phyloP scores from a whole-genome alignment of 2,888 invertebrate species.

The Drosophila tripunctata region DNA sequence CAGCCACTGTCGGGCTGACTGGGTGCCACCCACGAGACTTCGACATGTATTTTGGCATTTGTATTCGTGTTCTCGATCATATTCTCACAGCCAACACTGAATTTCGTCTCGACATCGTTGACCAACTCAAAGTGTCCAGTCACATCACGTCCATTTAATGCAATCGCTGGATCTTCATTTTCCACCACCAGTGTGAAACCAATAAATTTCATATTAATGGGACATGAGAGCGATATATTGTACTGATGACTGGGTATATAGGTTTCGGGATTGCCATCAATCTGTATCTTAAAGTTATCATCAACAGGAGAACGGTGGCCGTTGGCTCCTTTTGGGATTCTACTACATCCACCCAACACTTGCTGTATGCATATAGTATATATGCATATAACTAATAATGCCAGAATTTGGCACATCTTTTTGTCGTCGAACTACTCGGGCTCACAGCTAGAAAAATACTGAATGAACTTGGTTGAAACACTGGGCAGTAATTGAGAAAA shows the following conservation, averaged over 20 bases:
- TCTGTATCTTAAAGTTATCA: conserved; percentile 88
- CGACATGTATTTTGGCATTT: conserved; percentile 90
- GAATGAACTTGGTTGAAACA: conserved; percentile 52
- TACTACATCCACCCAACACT: conserved; percentile 82
- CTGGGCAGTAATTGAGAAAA: conserved; percentile 42
- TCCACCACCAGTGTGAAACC: conserved; percentile 93
- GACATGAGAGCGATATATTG: conserved; percentile 88
- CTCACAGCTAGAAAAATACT: conserved; percentile 50
- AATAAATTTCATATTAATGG: conserved; percentile 89
- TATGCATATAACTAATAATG: conserved; percentile 13
- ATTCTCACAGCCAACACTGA: conserved; percentile 92
- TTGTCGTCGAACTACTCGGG: conserved; percentile 11
- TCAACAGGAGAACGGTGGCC: conserved; percentile 86
- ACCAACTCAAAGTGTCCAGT: conserved; percentile 88
- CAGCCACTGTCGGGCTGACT: conserved; percentile 89
- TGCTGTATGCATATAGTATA: conserved; percentile 3
- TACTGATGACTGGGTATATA: conserved; percentile 90
- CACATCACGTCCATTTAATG: conserved; percentile 82
- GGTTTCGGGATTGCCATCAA: conserved; percentile 88
- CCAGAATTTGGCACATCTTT: conserved; percentile 36
- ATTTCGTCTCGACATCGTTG: conserved; percentile 90
- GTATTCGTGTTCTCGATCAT: conserved; percentile 92
- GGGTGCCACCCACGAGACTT: conserved; percentile 93
- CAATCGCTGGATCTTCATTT: conserved; percentile 85
- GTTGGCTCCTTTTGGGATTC: conserved; percentile 85